These are phyloP conservation scores for Coboldia fuscipes DNA, from an alignment of 1,140 invertebrate species.

Conservation along the genomic window DNA sequence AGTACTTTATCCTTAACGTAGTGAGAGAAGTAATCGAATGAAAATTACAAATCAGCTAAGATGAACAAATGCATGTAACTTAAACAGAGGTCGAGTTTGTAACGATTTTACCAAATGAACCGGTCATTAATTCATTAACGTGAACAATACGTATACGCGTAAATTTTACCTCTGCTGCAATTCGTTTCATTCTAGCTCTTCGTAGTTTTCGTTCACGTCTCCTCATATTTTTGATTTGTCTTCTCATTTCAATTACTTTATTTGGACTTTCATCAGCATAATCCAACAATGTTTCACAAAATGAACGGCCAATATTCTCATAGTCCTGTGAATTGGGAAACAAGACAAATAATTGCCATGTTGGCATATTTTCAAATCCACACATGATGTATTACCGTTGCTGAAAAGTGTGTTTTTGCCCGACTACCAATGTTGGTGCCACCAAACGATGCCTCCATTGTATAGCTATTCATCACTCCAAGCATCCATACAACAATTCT, in stretches of 20 bases:
- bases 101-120: too few relatives aligned
- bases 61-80: too few relatives aligned
- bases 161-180: too few relatives aligned
- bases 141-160: too few relatives aligned
- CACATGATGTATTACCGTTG: conserved; percentile 17
- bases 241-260: conserved; percentile 56
- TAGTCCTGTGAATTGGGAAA: conserved; percentile 28
- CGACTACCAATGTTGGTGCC: conserved; percentile 62
- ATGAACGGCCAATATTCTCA: conserved; percentile 63
- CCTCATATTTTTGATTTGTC: conserved; percentile 54
- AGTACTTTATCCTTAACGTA: too few relatives aligned
- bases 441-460: conserved; percentile 83
- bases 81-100: too few relatives aligned
- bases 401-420: conserved; percentile 68
- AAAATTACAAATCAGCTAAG: too few relatives aligned
- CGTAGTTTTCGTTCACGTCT: conserved; percentile 21
- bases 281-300: conserved; percentile 80
- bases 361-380: too few relatives aligned
- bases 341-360: too few relatives aligned
- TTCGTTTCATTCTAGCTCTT: too few relatives aligned
- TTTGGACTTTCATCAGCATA: conserved; percentile 72
- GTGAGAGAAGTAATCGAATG: too few relatives aligned
- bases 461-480: conserved; percentile 84
- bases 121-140: too few relatives aligned
- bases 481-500: conserved; percentile 84